Conservation (phyloP, 2,797 vertebrate species). For the Eremophila alpestris region DNA sequence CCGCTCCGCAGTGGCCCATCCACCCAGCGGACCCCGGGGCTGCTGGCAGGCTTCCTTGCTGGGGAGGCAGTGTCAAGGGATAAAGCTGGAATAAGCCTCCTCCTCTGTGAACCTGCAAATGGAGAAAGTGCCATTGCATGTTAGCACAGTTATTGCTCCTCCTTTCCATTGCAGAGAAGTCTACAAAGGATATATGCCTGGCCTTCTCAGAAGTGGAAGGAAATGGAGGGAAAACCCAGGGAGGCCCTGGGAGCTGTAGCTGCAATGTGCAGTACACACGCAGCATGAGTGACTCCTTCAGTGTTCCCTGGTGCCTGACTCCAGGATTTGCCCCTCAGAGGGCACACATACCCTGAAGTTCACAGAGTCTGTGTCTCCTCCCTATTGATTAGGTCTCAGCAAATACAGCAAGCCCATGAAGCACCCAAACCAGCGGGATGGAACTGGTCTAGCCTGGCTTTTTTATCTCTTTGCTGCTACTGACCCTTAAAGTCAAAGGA, state of each 20-base stretch:
- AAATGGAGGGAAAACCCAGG: neutral
- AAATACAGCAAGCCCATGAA: neutral
- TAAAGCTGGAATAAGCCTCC: constrained; percentile 87
- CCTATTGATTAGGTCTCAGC: neutral
- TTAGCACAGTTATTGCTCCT: neutral
- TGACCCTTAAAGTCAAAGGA: neutral
- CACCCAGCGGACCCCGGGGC: constrained; percentile 84
- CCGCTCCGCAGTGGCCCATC: constrained; percentile 88
- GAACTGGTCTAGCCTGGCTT: neutral
- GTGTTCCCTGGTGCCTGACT: neutral
- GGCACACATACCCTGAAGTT: neutral
- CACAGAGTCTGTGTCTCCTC: neutral
- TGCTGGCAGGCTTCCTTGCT: constrained; percentile 79
- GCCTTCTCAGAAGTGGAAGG: neutral
- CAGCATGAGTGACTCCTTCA: neutral
- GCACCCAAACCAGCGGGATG: neutral
- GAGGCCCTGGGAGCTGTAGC: neutral
- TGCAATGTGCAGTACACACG: neutral
- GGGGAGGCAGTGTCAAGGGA: constrained; percentile 83
- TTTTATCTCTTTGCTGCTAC: neutral
- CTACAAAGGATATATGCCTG: neutral
- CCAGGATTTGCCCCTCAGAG: neutral
- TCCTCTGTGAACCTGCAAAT: constrained; percentile 82
- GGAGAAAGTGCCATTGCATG: neutral
- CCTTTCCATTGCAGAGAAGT: neutral